A percentile compares a stretch with the other conserved stretches of the same genome.
Evolutionary conservation across 2,888 invertebrate species (phyloP).

Genomic region (Tipula confusa): DNA sequence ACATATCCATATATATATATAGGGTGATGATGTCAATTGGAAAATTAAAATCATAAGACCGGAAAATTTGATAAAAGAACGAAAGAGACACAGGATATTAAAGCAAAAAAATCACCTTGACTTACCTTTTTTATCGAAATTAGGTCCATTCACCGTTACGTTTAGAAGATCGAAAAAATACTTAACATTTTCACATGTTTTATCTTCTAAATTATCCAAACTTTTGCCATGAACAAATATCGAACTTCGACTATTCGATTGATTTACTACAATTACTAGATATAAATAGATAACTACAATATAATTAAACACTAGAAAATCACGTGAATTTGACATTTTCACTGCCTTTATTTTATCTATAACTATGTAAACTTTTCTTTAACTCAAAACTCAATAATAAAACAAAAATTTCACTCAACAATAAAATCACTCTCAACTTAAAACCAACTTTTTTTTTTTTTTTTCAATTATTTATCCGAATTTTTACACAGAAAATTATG

Average conservation of each 20-base stretch:
- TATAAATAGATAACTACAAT: slow-evolving; percentile 7
- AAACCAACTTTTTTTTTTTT: not conserved
- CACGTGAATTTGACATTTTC: slow-evolving; percentile 14
- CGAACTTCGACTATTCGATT: not conserved
- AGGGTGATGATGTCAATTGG: not conserved
- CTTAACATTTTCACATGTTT: slow-evolving; percentile 29
- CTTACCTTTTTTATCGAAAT: slow-evolving; percentile 26
- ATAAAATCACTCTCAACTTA: not conserved
- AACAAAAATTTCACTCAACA: not conserved
- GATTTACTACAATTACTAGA: not conserved
- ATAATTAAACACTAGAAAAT: slow-evolving; percentile 25
- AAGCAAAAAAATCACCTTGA: not conserved
- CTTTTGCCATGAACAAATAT: not conserved
- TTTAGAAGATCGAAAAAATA: slow-evolving; percentile 13
- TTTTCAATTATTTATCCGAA: not conserved
- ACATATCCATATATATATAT: not conserved
- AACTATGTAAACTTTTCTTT: not conserved
- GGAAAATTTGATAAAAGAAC: not conserved
- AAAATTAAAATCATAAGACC: not conserved
- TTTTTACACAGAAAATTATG: not conserved
- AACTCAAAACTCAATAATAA: too few species aligned
- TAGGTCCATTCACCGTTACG: not conserved
- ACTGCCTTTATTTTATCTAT: not conserved
- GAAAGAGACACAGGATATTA: not conserved
- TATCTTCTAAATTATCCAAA: slow-evolving; percentile 28